Percentiles rank a stretch among this genome's conserved stretches.
phyloP scores from a whole-genome alignment of 1,140 invertebrate species.

The Tachypleus tridentatus region DNA sequence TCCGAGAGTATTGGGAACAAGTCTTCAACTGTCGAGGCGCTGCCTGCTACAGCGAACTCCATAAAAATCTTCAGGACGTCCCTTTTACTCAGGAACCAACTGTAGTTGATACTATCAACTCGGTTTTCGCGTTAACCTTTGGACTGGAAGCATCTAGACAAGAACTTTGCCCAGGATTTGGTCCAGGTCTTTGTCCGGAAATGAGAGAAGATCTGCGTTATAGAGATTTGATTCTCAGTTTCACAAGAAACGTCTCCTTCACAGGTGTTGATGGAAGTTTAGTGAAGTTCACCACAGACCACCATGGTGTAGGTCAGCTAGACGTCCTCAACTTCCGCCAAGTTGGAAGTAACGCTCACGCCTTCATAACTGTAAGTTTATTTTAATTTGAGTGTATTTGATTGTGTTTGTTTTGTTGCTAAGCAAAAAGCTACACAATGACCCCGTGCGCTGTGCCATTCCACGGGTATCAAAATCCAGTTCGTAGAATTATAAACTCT shows the following conservation, averaged over 20 bases:
- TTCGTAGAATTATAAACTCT: too few species aligned
- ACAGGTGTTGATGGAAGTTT: constrained; percentile 19
- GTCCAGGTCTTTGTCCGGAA: constrained; percentile 24
- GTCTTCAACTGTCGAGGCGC: constrained; percentile 27
- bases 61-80: constrained; percentile 6
- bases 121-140: constrained; percentile 30
- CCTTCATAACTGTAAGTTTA: constrained; percentile 17
- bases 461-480: too few species aligned
- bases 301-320: constrained; percentile 23
- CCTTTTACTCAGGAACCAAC: constrained; percentile 26
- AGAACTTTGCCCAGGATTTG: constrained; percentile 30
- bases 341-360: constrained; percentile 17
- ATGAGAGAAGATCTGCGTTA: constrained; percentile 25
- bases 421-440: too few species aligned
- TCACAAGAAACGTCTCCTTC: constrained; percentile 28
- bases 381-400: not conserved
- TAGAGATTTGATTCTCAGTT: constrained; percentile 22
- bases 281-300: constrained; percentile 22
- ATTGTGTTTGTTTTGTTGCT: not conserved
- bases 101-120: constrained; percentile 33
- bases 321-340: constrained; percentile 26
- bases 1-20: constrained; percentile 28
- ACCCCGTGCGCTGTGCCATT: too few species aligned
- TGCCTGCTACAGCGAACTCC: constrained; percentile 19
- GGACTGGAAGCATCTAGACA: constrained; percentile 26